phyloP scores from a whole-genome alignment of 2,797 vertebrate species.

The Craterocephalus amniculus region DNA sequence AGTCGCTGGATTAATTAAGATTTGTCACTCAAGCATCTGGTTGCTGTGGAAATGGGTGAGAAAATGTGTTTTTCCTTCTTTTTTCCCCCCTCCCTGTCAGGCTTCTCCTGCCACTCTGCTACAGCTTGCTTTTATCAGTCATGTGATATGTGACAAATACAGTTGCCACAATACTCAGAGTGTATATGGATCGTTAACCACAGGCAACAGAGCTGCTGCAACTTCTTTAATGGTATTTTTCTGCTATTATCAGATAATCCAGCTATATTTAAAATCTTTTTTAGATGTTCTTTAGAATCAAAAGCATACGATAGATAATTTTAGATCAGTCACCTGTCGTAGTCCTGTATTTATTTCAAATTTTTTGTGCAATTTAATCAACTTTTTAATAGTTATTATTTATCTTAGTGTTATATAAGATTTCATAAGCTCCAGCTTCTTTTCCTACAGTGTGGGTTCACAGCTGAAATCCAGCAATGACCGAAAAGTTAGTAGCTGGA shows the following conservation, averaged over 20 bases:
- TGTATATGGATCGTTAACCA: background rate
- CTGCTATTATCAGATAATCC: background rate
- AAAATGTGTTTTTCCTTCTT: background rate
- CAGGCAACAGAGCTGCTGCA: background rate
- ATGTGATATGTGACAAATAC: background rate
- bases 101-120: background rate
- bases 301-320: too few species aligned
- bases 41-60: conserved; percentile 27
- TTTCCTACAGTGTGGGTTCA: too few species aligned
- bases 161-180: background rate
- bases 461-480: too few species aligned
- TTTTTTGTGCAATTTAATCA: too few species aligned
- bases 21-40: conserved; percentile 45
- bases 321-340: too few species aligned
- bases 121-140: background rate
- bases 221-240: background rate
- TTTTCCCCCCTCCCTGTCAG: background rate
- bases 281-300: too few species aligned
- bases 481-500: too few species aligned
- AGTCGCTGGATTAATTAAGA: conserved; percentile 38
- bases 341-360: too few species aligned
- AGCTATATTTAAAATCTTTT: background rate
- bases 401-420: too few species aligned
- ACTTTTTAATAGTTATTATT: too few species aligned
- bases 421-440: too few species aligned